Percentiles rank a stretch among this genome's conserved stretches.
Conservation (phyloP, 1,140 invertebrate genomes). For the Portunus trituberculatus region DNA sequence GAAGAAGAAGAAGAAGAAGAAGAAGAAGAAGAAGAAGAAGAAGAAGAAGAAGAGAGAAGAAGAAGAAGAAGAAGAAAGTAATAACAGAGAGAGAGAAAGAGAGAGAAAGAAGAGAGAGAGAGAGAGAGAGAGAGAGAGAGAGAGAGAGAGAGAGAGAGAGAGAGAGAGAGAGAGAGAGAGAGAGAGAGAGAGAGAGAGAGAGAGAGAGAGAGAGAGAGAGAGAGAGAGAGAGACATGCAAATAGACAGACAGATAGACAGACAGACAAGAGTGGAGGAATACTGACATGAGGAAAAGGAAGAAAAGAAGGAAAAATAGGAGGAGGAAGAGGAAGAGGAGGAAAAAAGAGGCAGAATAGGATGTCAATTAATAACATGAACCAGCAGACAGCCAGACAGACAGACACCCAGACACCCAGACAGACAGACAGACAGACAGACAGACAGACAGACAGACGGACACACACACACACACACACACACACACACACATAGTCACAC, state of each 20-base stretch:
- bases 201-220: background rate
- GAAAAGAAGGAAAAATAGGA: background rate
- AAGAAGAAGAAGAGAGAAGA: background rate
- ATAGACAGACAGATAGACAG: no score
- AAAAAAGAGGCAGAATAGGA: background rate
- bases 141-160: background rate
- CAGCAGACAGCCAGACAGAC: background rate
- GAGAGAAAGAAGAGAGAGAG: background rate
- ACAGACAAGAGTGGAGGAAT: background rate
- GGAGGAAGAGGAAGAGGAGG: background rate
- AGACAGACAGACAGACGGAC: no score
- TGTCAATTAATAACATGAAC: background rate
- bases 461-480: no score
- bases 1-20: background rate
- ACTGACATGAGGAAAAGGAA: background rate
- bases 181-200: constrained; percentile 37
- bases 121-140: constrained; percentile 18
- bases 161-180: background rate
- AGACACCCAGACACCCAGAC: no score
- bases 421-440: no score
- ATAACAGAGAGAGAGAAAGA: background rate
- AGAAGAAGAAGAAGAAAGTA: background rate
- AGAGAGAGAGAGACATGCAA: no score
- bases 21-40: background rate
- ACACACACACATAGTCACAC: no score